These are phyloP conservation scores for Tiphia femorata DNA, from an alignment of 2,888 invertebrate genomes.

Conservation along the genomic window DNA sequence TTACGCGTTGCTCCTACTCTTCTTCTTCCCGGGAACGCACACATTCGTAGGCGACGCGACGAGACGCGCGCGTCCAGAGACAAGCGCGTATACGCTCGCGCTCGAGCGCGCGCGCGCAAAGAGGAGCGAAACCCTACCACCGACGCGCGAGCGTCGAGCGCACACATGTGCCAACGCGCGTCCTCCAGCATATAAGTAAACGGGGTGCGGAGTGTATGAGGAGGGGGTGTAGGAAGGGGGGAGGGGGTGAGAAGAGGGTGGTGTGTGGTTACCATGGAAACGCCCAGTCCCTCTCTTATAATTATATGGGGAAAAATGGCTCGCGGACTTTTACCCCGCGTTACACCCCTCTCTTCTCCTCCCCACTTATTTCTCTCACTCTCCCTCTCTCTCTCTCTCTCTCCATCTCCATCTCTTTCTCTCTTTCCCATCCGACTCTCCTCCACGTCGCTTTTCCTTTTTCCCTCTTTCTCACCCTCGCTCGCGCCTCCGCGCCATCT, in stretches of 20 bases:
- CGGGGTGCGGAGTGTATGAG: conserved; percentile 58
- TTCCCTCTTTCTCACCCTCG: conserved; percentile 16
- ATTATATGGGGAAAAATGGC: conserved; percentile 69
- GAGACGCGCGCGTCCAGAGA: neutral
- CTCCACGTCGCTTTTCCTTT: conserved; percentile 19
- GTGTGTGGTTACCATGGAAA: conserved; percentile 66
- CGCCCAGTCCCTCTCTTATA: conserved; percentile 68
- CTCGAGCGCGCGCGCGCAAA: conserved; percentile 15
- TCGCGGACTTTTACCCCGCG: conserved; percentile 67
- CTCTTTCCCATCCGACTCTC: conserved; percentile 12
- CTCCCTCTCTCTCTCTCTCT: conserved; percentile 25
- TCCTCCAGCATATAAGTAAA: conserved; percentile 65
- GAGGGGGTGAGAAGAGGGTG: conserved; percentile 53
- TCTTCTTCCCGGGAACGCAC: neutral
- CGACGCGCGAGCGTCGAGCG: conserved; percentile 19
- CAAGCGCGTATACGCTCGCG: conserved; percentile 7
- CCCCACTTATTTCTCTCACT: conserved; percentile 21
- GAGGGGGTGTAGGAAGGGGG: conserved; percentile 50
- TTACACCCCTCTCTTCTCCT: conserved; percentile 50
- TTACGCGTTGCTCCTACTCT: conserved; percentile 4
- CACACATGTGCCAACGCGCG: conserved; percentile 54
- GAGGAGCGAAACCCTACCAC: conserved; percentile 25
- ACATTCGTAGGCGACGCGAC: conserved; percentile 10
- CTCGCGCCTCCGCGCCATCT: conserved; percentile 7
- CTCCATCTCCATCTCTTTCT: conserved; percentile 17